Conservation (phyloP, 1,140 invertebrate species). For the Pemphigus obesinymphae region DNA sequence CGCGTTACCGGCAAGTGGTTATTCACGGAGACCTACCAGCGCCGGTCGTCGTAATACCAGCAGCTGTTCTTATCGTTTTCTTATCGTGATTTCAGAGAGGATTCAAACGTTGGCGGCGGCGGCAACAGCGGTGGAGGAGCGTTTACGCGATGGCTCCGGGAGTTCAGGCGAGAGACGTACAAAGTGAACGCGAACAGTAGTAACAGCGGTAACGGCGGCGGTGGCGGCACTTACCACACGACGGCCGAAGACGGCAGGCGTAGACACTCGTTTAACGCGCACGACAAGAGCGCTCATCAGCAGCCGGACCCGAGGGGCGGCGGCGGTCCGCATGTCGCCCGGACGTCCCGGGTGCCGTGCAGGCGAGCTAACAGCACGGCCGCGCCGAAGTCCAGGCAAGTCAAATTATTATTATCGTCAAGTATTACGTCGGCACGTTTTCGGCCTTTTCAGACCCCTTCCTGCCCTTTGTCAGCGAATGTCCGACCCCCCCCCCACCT, state of each 20-base stretch:
- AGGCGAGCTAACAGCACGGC: slow-evolving; percentile 16
- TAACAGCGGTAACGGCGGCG: too few relatives aligned
- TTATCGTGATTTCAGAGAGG: slow-evolving; percentile 20
- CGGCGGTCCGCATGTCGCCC: not conserved
- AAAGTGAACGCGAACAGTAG: not conserved
- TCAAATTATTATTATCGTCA: too few relatives aligned
- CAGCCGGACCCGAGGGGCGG: not conserved
- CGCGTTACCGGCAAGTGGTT: too few relatives aligned
- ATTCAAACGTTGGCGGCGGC: not conserved
- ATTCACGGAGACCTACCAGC: too few relatives aligned
- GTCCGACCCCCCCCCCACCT: too few relatives aligned
- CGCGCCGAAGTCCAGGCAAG: slow-evolving; percentile 17
- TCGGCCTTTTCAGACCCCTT: too few relatives aligned
- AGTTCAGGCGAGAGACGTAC: slow-evolving; percentile 24
- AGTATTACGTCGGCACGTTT: too few relatives aligned
- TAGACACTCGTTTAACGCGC: slow-evolving; percentile 22
- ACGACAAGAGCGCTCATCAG: slow-evolving; percentile 6
- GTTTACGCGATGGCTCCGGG: slow-evolving; percentile 13
- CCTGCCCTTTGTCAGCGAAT: too few relatives aligned
- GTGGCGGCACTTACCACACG: slow-evolving; percentile 16
- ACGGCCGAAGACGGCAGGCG: slow-evolving; percentile 9
- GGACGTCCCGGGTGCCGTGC: not conserved
- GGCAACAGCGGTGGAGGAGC: not conserved
- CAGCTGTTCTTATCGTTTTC: too few relatives aligned
- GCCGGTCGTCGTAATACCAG: too few relatives aligned